These are phyloP conservation scores for Ammodytes dubius DNA, from an alignment of 2,113 vertebrate genomes.

Conservation along the genomic window DNA sequence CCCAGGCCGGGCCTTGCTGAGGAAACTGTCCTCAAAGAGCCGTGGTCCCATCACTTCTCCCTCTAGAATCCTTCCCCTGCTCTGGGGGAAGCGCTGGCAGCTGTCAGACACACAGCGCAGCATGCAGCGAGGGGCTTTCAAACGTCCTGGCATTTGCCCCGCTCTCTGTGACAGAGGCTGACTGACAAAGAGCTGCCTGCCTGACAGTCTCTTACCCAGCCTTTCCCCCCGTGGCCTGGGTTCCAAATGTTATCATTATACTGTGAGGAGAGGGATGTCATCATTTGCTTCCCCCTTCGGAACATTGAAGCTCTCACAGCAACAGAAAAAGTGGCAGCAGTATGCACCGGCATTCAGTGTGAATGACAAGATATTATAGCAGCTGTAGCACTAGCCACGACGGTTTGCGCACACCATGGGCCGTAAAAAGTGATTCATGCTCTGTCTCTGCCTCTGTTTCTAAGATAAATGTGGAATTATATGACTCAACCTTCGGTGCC, in stretches of 20 bases:
- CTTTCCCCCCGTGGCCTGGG: constrained; percentile 51
- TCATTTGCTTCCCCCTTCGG: constrained; percentile 59
- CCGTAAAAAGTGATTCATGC: constrained; percentile 77
- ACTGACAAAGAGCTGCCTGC: constrained; percentile 70
- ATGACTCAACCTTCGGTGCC: constrained; percentile 74
- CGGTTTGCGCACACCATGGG: constrained; percentile 55
- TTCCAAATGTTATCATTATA: constrained; percentile 78
- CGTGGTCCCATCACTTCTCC: constrained; percentile 6
- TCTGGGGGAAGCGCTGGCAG: constrained; percentile 58
- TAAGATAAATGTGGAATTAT: constrained; percentile 75
- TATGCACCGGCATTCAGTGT: constrained; percentile 64
- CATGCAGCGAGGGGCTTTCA: constrained; percentile 54
- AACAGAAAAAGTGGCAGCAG: constrained; percentile 60
- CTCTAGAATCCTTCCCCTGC: constrained; percentile 35
- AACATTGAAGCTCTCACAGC: constrained; percentile 66
- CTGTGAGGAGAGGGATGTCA: constrained; percentile 63
- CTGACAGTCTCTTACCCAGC: constrained; percentile 61
- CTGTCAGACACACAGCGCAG: constrained; percentile 58
- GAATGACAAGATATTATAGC: constrained; percentile 78
- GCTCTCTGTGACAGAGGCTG: constrained; percentile 62
- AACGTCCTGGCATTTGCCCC: constrained; percentile 63
- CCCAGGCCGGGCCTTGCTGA: not conserved
- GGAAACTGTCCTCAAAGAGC: constrained; percentile 44
- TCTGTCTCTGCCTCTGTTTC: constrained; percentile 62
- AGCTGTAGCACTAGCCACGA: constrained; percentile 62